Base-by-base conservation (phyloP, 2,888 invertebrate species). In the Idaea biselata region DNA sequence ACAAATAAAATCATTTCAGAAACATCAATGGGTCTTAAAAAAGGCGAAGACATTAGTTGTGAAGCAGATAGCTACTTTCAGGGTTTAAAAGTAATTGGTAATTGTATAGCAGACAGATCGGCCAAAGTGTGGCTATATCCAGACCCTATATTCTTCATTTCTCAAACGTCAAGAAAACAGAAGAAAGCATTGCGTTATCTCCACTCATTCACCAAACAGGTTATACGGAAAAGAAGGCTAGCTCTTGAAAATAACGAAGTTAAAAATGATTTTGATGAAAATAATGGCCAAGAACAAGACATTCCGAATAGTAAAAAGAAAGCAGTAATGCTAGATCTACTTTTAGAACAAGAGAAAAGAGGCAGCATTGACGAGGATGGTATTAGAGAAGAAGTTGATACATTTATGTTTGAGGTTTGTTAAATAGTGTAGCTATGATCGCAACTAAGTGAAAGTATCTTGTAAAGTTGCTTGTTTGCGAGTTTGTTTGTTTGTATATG, bases 361-460 rank as follows among this genome's bases (percentile, higher is more conserved):
- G 93, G 93, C 0, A 86, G 84, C 1, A 79, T 95, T 44, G 91
- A 91, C 16, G 90, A 93, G 70, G 75, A 89, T n/a, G 94, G 94
- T 62, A 93, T 95, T 62, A 87, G 94, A 60, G 94, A 95, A 75
- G 94, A 95, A 83, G 94, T 95, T 0, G 94, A 95, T 68, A 95
- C 95, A 0, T 95, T 95, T 70, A 94, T 95, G 93, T 95, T 95
- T 81, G 95, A 93, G 75, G 94, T 94, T 44, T 14, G 44, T 44
- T 8, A 44, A 44, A 11, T 44, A 25, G 25, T 25, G 5, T 25
- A 25, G 5, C 11, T 8, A 14, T 44, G 7, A 44, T 44, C 44
- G 25, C 25, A 25, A 25, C 25, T 25, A 3, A 25, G 25, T 25
- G 25, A 25, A 25, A 25, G 25, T 25, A 5, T 5, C 25, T 25